phyloP scores from a whole-genome alignment of 2,113 vertebrate species.

The Leptobrachium ailaonicum region DNA sequence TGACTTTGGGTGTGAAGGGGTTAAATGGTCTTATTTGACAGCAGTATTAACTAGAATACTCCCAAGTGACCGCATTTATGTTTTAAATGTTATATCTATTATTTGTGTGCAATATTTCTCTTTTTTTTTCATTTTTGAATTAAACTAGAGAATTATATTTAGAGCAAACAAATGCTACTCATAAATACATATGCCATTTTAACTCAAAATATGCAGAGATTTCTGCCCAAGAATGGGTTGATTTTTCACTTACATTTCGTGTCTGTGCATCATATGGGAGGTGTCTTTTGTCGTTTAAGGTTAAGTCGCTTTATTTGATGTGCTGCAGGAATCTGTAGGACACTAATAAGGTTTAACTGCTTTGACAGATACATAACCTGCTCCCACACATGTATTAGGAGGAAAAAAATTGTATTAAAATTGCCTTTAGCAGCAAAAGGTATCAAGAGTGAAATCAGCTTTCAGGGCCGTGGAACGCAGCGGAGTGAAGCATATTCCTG shows the following conservation, averaged over 20 bases:
- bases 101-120: too few relatives aligned
- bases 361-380: slow-evolving; percentile 34
- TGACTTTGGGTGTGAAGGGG: too few relatives aligned
- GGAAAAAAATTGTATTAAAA: slow-evolving; percentile 38
- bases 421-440: slow-evolving; percentile 15
- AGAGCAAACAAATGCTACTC: too few relatives aligned
- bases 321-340: background rate
- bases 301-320: slow-evolving; percentile 8
- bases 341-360: slow-evolving; percentile 28
- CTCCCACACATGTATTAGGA: slow-evolving; percentile 16
- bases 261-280: slow-evolving; percentile 35
- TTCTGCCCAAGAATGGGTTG: background rate
- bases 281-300: slow-evolving; percentile 42
- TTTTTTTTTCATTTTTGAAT: too few relatives aligned
- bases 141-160: too few relatives aligned
- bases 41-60: too few relatives aligned
- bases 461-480: slow-evolving; percentile 45
- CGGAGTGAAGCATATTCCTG: slow-evolving; percentile 44
- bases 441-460: slow-evolving; percentile 45
- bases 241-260: slow-evolving; percentile 6
- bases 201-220: too few relatives aligned
- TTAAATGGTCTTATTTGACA: too few relatives aligned
- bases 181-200: too few relatives aligned
- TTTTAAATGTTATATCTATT: too few relatives aligned
- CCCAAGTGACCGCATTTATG: too few relatives aligned